Base-by-base conservation (phyloP, 2,888 invertebrate genomes). In the Scaptomyza parva region DNA sequence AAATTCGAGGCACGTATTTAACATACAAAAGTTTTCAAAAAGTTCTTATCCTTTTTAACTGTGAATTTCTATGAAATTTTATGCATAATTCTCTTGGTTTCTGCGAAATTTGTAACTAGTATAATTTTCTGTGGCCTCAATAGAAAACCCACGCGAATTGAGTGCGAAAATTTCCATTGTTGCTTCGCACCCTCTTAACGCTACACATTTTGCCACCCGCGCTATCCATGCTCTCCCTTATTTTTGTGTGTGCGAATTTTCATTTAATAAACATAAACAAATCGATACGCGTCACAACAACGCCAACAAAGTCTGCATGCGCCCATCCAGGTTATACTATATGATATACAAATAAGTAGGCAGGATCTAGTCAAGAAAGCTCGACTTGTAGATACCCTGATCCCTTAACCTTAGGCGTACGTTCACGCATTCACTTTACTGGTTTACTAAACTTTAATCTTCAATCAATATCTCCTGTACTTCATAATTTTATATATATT, bases 281-380 rank as follows among this genome's bases (percentile, higher is more conserved):
- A 86, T 86, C 86, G 86, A 86, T 86, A 88, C 85, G 86, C 85
- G 77, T 85, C 87, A 85, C 81, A 88, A 84, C 84, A 86, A 80
- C 70, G 78, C 71, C 62, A 75, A 59, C 76, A 70, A 70, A 59
- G 72, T 58, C 50, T 37, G 63, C 26, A 35, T 33, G 30, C 24
- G n/a, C n/a, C n/a, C 20, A 17, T 24, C 30, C 35, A 24, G 6
- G 18, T 47, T 35, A 28, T 28, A 1, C 28, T 26, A 28, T 1
- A n/a, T n/a, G n/a, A n/a, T n/a, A n/a, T n/a, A n/a, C n/a, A n/a
- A n/a, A n/a, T n/a, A n/a, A n/a, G n/a, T n/a, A n/a, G n/a, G n/a
- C n/a, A n/a, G n/a, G n/a, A n/a, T n/a, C n/a, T n/a, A n/a, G n/a
- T n/a, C n/a, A n/a, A n/a, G n/a, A n/a, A n/a, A n/a, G n/a, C n/a